A percentile compares a stretch with the other conserved stretches of the same genome.
These are phyloP conservation scores for Ctena decussata DNA, from an alignment of 2,888 invertebrate genomes.

Conservation along the genomic window DNA sequence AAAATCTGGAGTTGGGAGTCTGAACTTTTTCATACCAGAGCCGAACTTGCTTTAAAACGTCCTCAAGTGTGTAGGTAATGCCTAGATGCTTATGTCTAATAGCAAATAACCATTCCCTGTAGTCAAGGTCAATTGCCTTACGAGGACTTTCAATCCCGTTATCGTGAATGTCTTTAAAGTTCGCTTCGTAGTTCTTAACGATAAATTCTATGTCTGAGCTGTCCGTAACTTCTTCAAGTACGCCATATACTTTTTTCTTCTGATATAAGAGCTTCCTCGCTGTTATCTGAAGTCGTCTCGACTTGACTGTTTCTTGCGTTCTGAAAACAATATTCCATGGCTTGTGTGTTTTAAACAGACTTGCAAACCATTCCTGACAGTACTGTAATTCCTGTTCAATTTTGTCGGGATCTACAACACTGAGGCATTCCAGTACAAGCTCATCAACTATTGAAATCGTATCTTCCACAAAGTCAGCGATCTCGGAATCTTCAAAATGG, in stretches of 20 bases:
- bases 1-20: constrained; percentile 67
- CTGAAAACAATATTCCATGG: neutral
- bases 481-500: neutral
- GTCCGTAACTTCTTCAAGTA: constrained; percentile 25
- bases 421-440: constrained; percentile 61
- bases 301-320: constrained; percentile 22
- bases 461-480: constrained; percentile 41
- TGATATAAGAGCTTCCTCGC: constrained; percentile 55
- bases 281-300: constrained; percentile 47
- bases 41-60: constrained; percentile 64
- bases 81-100: constrained; percentile 58
- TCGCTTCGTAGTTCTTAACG: constrained; percentile 47
- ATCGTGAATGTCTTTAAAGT: constrained; percentile 36
- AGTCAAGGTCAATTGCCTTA: constrained; percentile 56
- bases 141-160: constrained; percentile 3
- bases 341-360: constrained; percentile 34
- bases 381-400: constrained; percentile 23
- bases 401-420: constrained; percentile 36
- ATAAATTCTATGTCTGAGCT: constrained; percentile 32
- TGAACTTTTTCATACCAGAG: constrained; percentile 60
- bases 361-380: constrained; percentile 35
- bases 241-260: constrained; percentile 15
- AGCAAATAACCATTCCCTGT: constrained; percentile 70
- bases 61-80: constrained; percentile 55
- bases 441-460: constrained; percentile 52